Evolutionary conservation across 2,797 vertebrate genomes (phyloP).

Genomic region (Sebastes itinus): DNA sequence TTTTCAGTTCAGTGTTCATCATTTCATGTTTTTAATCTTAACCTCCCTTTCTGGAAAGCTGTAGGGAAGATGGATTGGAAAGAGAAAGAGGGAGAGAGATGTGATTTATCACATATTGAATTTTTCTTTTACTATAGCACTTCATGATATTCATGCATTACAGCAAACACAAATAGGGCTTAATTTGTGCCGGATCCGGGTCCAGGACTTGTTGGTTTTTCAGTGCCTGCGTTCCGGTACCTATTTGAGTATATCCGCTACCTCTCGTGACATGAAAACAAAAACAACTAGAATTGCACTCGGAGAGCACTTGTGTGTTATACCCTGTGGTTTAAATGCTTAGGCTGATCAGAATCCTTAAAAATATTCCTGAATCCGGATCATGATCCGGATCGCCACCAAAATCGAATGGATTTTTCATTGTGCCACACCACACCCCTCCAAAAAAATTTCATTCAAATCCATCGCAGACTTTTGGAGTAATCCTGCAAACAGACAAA

Average conservation of each 20-base stretch:
- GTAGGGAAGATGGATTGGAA: background rate
- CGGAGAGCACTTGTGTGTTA: no score
- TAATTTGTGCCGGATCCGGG: background rate
- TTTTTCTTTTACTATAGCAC: constrained; percentile 24
- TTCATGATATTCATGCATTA: constrained; percentile 28
- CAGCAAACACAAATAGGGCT: constrained; percentile 15
- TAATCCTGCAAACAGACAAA: no score
- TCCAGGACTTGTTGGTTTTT: background rate
- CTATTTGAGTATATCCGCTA: background rate
- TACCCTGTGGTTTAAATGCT: no score
- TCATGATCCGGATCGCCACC: no score
- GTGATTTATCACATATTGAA: constrained; percentile 44
- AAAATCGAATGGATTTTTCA: no score
- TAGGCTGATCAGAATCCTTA: no score
- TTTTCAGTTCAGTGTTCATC: constrained; percentile 20
- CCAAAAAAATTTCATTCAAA: no score
- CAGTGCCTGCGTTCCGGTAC: background rate
- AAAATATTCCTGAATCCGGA: no score
- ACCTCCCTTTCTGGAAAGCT: background rate
- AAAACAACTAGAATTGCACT: background rate
- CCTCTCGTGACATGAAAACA: background rate
- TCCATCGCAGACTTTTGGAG: no score
- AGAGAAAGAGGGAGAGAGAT: background rate
- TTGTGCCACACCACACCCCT: no score
- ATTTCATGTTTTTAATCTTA: constrained; percentile 25